These are phyloP conservation scores for Lepisosteus oculatus DNA, from an alignment of 2,113 vertebrate genomes.

Conservation along the genomic window DNA sequence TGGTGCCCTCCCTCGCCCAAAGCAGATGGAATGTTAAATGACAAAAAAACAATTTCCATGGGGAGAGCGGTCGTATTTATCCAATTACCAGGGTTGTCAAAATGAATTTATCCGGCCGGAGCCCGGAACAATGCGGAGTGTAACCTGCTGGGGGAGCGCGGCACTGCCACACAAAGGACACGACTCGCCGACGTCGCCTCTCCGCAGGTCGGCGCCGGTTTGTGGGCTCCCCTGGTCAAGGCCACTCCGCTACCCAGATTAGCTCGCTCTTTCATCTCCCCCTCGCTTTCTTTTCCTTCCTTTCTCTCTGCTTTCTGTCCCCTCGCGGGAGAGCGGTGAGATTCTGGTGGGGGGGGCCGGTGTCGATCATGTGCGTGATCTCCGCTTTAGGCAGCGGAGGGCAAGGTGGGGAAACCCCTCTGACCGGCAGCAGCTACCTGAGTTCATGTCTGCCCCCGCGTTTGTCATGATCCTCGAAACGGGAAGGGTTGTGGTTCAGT, in stretches of 20 bases:
- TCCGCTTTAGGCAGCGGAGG: too few species aligned
- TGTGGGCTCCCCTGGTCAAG: not conserved
- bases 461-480: too few species aligned
- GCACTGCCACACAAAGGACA: constrained; percentile 57
- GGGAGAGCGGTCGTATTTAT: constrained; percentile 78
- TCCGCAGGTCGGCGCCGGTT: constrained; percentile 28
- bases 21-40: constrained; percentile 80
- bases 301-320: constrained; percentile 53
- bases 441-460: too few species aligned
- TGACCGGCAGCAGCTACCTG: too few species aligned
- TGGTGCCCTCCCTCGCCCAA: constrained; percentile 44
- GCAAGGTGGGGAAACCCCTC: too few species aligned
- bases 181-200: constrained; percentile 55
- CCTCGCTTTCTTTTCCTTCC: not conserved
- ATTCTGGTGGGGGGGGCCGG: not conserved
- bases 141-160: constrained; percentile 40
- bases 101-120: constrained; percentile 90
- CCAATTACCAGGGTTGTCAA: constrained; percentile 99
- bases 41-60: constrained; percentile 77
- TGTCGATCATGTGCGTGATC: too few species aligned
- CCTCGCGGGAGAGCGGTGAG: constrained; percentile 45
- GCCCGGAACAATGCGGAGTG: constrained; percentile 56
- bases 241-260: not conserved
- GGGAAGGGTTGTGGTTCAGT: too few species aligned
- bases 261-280: not conserved